Evolutionary conservation across 2,888 invertebrate species (phyloP).

Genomic region (Andrena chrysosceles): DNA sequence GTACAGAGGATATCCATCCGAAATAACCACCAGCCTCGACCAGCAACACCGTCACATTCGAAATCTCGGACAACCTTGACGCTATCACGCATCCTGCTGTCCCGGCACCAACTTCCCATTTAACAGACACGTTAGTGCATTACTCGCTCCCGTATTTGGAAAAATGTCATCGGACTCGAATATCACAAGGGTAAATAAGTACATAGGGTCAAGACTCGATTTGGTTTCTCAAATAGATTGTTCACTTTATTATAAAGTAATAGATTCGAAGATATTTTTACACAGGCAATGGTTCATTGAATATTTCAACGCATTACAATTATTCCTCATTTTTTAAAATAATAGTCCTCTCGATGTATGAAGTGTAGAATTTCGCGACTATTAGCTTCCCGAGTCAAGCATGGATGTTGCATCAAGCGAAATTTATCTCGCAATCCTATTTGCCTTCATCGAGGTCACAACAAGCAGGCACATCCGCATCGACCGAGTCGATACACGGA

Average conservation of each 20-base stretch:
- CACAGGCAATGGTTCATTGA: too few species aligned
- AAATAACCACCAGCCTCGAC: conserved; percentile 91
- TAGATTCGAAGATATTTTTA: too few species aligned
- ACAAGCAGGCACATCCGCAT: neutral
- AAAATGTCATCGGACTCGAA: neutral
- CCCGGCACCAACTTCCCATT: conserved; percentile 89
- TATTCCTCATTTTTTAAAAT: too few species aligned
- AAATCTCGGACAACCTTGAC: conserved; percentile 87
- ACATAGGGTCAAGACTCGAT: too few species aligned
- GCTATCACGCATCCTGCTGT: conserved; percentile 91
- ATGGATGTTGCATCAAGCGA: neutral
- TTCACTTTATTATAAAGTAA: too few species aligned
- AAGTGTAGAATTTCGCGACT: too few species aligned
- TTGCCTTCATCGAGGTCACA: neutral
- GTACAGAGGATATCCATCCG: conserved; percentile 88
- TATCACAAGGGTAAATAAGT: too few species aligned
- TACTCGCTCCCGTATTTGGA: neutral
- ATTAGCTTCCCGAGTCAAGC: neutral
- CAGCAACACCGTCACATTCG: conserved; percentile 87
- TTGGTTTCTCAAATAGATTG: too few species aligned
- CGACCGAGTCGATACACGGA: neutral
- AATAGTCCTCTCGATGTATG: too few species aligned
- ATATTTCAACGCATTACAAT: too few species aligned
- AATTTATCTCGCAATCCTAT: conserved; percentile 24
- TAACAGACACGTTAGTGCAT: conserved; percentile 8